Evolutionary conservation across 2,797 vertebrate genomes (phyloP).

Genomic region (Gorsachius magnificus): DNA sequence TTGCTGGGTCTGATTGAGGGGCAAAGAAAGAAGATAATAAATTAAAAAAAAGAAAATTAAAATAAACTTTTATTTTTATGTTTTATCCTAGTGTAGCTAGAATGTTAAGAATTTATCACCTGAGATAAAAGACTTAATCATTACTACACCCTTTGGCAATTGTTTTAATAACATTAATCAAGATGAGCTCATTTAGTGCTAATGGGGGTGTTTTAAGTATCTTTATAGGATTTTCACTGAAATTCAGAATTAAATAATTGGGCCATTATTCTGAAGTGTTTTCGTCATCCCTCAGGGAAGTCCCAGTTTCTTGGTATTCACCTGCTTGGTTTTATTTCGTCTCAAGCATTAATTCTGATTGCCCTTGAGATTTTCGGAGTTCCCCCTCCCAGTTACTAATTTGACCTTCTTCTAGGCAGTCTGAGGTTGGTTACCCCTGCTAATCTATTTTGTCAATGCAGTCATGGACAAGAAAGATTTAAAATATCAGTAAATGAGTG

Average conservation of each 20-base stretch:
- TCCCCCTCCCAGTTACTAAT: slow-evolving; percentile 13
- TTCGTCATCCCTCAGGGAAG: slow-evolving; percentile 57
- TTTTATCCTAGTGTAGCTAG: background rate
- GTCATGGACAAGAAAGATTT: background rate
- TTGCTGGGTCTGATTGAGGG: background rate
- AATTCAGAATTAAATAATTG: slow-evolving; percentile 71
- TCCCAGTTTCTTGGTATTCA: slow-evolving; percentile 37
- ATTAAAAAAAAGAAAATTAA: slow-evolving; percentile 1
- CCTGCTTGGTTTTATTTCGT: slow-evolving; percentile 45
- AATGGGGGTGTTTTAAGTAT: slow-evolving; percentile 58
- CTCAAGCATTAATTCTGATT: slow-evolving; percentile 30
- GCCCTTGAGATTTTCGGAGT: background rate
- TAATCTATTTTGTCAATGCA: slow-evolving; percentile 38
- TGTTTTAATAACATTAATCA: slow-evolving; percentile 70
- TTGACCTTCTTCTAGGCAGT: slow-evolving; percentile 26
- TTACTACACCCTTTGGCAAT: slow-evolving; percentile 51
- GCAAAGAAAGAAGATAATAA: background rate
- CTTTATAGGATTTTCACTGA: slow-evolving; percentile 71
- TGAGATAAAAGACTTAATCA: slow-evolving; percentile 66
- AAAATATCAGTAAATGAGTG: background rate
- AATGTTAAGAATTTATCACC: slow-evolving; percentile 59
- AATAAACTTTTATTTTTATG: slow-evolving; percentile 38
- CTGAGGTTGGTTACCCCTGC: background rate
- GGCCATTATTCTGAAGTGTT: slow-evolving; percentile 61
- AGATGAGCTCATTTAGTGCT: slow-evolving; percentile 63